Evolutionary conservation across 92 coral and sea anemone species (phyloP), one percentile per base, ranked within the genome.

Genomic region (Blastomussa wellsi): DNA sequence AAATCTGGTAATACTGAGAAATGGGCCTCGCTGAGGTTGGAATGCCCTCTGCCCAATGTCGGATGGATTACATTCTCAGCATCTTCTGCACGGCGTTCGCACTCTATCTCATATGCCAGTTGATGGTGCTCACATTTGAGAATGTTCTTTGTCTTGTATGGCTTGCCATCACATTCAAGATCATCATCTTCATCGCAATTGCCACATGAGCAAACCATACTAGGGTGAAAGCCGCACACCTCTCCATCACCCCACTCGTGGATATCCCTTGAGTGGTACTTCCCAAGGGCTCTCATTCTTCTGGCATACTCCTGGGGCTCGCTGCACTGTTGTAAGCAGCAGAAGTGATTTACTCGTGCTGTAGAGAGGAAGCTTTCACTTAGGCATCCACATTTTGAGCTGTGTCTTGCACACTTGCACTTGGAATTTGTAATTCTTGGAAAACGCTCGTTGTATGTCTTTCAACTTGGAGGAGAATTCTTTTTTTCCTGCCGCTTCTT

Each of bases 71-170:
- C 72, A 52, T 42, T 49, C 1, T 59, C 79, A 5, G 85, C 91
- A 68, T 84, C 88, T 17, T 73, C 47, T 52, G 91, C 82, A 7
- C 94, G 38, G 12, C 73, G 66, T 71, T 77, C 85, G 13, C 91
- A 88, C 65, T 83, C 88, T 12, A 88, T 69, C 20, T 28, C 41
- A 39, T 83, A 82, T 14, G 72, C 79, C 4, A 90, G 59, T 68
- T 72, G 49, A 32, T 90, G 88, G 65, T 64, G 87, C 31, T 77
- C 82, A 26, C 93, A 90, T n/a, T 65, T 86, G 7, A 90, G 76
- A 4, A 82, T 51, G 19, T 15, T 33, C 76, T 90, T 90, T 2
- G 84, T 90, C 19, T 39, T 57, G 39, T 88, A 87, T 0, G 88
- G 67, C 33, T 39, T 13, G 16, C 88, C 88, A 20, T n/a, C 7